Conservation (phyloP, 2,888 invertebrate genomes). For the Reticulitermes lucifugus region DNA sequence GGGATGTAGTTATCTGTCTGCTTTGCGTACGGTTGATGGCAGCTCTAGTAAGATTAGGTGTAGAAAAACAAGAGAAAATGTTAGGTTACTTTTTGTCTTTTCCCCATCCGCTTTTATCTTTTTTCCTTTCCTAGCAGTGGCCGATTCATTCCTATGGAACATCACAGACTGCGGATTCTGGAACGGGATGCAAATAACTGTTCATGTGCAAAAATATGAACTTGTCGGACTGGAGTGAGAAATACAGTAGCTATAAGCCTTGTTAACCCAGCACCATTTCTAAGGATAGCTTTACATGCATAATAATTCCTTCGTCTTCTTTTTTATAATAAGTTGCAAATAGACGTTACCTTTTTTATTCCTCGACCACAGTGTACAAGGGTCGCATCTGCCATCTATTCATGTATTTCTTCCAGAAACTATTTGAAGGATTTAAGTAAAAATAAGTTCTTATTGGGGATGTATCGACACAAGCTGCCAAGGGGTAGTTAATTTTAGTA, state of each 20-base stretch:
- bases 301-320: background rate
- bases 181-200: background rate
- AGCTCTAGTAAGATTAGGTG: constrained; percentile 6
- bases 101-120: background rate
- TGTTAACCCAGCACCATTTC: background rate
- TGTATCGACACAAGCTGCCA: too few relatives aligned
- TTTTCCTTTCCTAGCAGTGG: background rate
- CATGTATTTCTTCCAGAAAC: too few relatives aligned
- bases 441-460: too few relatives aligned
- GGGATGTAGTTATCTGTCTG: background rate
- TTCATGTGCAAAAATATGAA: background rate
- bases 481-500: too few relatives aligned
- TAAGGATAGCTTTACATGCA: background rate
- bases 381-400: too few relatives aligned
- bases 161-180: background rate
- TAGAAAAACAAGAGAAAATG: constrained; percentile 7
- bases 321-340: too few relatives aligned
- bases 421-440: too few relatives aligned
- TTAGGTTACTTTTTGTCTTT: constrained; percentile 1
- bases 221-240: background rate
- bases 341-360: too few relatives aligned
- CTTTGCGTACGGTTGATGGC: constrained; percentile 15
- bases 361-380: too few relatives aligned
- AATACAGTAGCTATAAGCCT: background rate
- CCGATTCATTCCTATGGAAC: background rate